Conservation (phyloP, 2,113 vertebrate species). For the Colinus virginianus region DNA sequence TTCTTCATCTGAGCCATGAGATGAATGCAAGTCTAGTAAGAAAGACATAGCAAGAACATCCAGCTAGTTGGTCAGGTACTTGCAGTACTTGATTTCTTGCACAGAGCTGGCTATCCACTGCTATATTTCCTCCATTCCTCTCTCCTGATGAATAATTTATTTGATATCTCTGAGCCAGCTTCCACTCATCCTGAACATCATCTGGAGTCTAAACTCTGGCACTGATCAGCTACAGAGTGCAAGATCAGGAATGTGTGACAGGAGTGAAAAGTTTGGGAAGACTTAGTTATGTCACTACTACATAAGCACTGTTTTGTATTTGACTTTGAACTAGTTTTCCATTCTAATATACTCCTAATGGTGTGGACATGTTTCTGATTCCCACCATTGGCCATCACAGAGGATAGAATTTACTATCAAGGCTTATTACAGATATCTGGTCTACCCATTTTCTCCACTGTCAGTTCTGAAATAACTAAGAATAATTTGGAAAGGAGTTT, state of each 20-base stretch:
- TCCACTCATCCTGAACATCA: neutral
- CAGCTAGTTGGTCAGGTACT: neutral
- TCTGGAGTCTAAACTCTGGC: neutral
- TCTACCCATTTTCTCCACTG: rapidly evolving
- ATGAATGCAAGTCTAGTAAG: neutral
- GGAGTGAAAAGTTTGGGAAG: neutral
- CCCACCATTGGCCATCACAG: neutral
- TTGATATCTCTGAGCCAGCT: neutral
- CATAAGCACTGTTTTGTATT: neutral
- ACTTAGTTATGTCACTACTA: neutral
- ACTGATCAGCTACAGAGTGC: neutral
- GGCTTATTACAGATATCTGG: neutral
- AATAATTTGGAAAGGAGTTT: neutral
- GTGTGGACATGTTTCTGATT: neutral
- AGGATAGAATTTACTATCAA: neutral
- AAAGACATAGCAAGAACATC: neutral
- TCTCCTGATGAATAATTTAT: neutral
- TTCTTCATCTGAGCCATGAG: neutral
- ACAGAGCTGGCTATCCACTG: neutral
- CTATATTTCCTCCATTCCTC: neutral
- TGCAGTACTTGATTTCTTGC: neutral
- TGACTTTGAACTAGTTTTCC: neutral
- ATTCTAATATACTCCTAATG: neutral
- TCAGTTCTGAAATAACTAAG: neutral
- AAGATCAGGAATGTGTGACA: neutral